phyloP scores from a whole-genome alignment of 2,888 invertebrate species.

The Bembecia ichneumoniformis region DNA sequence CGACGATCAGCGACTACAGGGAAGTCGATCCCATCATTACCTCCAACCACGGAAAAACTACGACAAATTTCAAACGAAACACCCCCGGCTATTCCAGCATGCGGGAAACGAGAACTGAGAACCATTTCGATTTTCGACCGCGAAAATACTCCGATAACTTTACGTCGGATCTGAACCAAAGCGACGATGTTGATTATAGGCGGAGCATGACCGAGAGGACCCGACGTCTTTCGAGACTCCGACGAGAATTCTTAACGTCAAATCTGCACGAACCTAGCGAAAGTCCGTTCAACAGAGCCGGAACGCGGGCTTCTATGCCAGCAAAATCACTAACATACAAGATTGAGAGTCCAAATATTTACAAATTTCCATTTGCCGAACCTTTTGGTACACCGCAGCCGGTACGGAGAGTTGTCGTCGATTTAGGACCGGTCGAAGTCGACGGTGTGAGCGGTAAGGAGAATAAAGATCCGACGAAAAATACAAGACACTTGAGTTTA shows the following conservation, averaged over 20 bases:
- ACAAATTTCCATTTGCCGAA: conserved; percentile 67
- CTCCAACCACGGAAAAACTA: conserved; percentile 62
- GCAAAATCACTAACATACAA: conserved; percentile 48
- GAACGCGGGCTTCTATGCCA: conserved; percentile 54
- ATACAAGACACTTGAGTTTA: conserved; percentile 38
- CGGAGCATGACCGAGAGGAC: conserved; percentile 57
- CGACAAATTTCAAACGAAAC: conserved; percentile 60
- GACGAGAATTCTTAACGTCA: conserved; percentile 57
- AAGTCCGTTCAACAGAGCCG: conserved; percentile 44
- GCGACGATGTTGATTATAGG: conserved; percentile 60
- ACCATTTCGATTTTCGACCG: conserved; percentile 45
- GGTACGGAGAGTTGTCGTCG: conserved; percentile 43
- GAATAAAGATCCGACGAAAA: conserved; percentile 39
- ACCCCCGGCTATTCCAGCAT: conserved; percentile 58
- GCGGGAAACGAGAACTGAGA: conserved; percentile 52
- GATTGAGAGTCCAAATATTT: conserved; percentile 60
- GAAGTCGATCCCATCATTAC: conserved; percentile 54
- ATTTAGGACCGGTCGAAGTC: conserved; percentile 37
- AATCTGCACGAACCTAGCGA: conserved; percentile 57
- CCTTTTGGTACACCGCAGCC: conserved; percentile 62
- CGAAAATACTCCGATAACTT: conserved; percentile 65
- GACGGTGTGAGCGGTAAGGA: conserved; percentile 37
- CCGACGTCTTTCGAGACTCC: conserved; percentile 52
- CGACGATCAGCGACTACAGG: conserved; percentile 36
- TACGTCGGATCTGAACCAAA: conserved; percentile 56